Evolutionary conservation across 2,797 vertebrate genomes (phyloP), one percentile per base, ranked within the genome.

Genomic region (Numenius phaeopus): DNA sequence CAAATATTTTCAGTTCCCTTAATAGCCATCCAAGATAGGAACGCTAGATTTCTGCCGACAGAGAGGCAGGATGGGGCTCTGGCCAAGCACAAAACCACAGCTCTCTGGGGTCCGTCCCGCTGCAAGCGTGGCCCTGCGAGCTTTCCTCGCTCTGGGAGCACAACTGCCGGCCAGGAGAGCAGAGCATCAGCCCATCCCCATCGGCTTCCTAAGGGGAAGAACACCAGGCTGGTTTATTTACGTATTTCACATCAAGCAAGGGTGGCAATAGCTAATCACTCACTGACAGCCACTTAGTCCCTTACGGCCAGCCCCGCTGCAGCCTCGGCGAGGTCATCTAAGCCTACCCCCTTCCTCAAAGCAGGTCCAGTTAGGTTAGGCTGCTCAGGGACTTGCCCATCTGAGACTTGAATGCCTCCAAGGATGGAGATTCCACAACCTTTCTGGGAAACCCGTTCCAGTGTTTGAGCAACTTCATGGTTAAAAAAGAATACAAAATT

Each of bases 51-150:
- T 64, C 59, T 76, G 64, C 54, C 52, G 20, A 5, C 34, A 26
- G 29, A 42, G 54, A 14, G 24, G 54, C 75, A n/a, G 79, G 64
- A 9, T 4, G 39, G 59, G 59, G 64, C 70, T 78, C 70, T 14
- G 65, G 64, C 71, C 84, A 55, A 59, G 61, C 44, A 64, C 42
- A 32, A 6, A 30, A 37, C 9, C 1, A 0, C 69, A 16, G 26
- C 34, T 2, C 42, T n/a, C 24, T 1, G 26, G 24, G 49, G 21
- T 52, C 39, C 39, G 6, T 1, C 24, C 40, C 0, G 4, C 59
- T 11, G 23, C 3, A 1, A 30, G 19, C 1, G 5, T 34, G 3
- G 57, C 4, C 0, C 49, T 6, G 55, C 18, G 5, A 7, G 37
- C 27, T 12, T 34, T 23, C n/a, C 57, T 65, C 3, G 1, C 55